phyloP scores from a whole-genome alignment of 2,113 vertebrate species.

The Tyto alba region DNA sequence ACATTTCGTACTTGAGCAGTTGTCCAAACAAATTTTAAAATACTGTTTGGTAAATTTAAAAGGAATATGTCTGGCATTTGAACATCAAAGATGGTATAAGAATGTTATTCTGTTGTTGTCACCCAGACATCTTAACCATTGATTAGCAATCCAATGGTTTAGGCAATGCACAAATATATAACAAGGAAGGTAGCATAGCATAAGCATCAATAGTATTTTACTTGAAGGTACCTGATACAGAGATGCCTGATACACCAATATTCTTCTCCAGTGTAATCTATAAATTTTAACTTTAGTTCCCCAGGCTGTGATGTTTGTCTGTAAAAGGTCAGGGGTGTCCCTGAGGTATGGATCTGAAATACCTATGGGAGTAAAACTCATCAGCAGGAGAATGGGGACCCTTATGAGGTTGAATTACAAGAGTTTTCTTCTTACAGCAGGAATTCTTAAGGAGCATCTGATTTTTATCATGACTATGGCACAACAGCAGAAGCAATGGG shows the following conservation, averaged over 20 bases:
- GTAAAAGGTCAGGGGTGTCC: neutral
- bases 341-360: neutral
- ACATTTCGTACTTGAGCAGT: neutral
- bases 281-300: neutral
- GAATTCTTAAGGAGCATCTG: neutral
- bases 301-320: neutral
- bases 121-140: neutral
- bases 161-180: neutral
- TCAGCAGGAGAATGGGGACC: neutral
- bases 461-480: neutral
- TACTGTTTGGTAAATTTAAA: neutral
- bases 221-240: neutral
- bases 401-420: neutral
- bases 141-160: neutral
- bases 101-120: neutral
- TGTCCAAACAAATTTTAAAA: neutral
- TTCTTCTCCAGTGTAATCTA: neutral
- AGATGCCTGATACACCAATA: neutral
- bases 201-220: neutral
- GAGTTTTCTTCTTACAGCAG: neutral
- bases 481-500: slow-evolving; percentile 5
- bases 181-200: neutral
- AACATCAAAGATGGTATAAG: neutral
- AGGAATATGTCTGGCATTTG: neutral
- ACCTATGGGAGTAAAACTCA: neutral